Conservation (phyloP, 2,888 invertebrate species). For the Hyalella azteca region DNA sequence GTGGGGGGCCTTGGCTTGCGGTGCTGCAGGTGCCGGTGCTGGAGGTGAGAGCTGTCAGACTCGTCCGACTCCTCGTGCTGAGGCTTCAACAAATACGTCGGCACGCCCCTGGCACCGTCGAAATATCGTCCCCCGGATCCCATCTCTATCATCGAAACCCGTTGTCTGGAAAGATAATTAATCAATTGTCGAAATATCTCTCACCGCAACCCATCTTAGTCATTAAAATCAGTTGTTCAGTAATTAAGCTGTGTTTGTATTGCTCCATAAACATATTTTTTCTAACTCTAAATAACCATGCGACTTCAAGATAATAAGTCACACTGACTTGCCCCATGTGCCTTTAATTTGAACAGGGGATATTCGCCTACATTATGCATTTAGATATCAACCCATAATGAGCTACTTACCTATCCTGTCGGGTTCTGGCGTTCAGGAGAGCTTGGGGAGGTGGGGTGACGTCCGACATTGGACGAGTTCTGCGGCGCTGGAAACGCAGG, state of each 20-base stretch:
- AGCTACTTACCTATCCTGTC: constrained; percentile 41
- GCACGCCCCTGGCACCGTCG: constrained; percentile 54
- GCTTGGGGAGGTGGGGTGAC: constrained; percentile 65
- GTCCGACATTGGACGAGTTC: constrained; percentile 62
- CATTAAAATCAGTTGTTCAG: constrained; percentile 55
- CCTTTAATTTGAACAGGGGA: no score
- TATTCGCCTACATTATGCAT: no score
- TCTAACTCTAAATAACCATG: no score
- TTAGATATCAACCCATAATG: no score
- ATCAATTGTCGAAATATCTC: constrained; percentile 48
- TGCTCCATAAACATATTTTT: not conserved
- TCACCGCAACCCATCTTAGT: constrained; percentile 55
- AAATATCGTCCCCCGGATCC: constrained; percentile 57
- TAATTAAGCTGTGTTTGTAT: not conserved
- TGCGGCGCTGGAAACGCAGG: constrained; percentile 78
- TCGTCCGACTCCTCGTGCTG: constrained; percentile 57
- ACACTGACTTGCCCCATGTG: no score
- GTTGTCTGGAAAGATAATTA: constrained; percentile 44
- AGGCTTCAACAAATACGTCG: constrained; percentile 56
- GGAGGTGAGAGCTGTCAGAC: constrained; percentile 56
- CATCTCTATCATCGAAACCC: constrained; percentile 57
- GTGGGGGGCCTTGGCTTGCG: constrained; percentile 54
- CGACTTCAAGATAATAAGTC: no score
- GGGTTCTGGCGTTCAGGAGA: constrained; percentile 61
- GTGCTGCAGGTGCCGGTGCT: constrained; percentile 46